Conservation (phyloP, 2,888 invertebrate species). For the Ormia ochracea region DNA sequence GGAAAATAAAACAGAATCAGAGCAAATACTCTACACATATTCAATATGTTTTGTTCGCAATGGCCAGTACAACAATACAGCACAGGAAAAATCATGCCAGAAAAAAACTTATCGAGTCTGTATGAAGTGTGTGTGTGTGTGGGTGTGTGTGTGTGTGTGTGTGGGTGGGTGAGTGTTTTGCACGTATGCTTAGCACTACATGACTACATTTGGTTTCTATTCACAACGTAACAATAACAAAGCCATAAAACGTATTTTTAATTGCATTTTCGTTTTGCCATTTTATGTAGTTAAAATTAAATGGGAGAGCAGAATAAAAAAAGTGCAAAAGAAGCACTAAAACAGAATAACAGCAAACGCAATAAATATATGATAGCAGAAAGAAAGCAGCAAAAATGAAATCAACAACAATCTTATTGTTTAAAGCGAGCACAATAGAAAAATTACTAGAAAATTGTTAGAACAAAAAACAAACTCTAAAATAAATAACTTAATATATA, state of each 20-base stretch:
- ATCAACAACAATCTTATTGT: constrained; percentile 55
- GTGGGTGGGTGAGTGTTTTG: constrained; percentile 3
- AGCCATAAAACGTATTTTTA: constrained; percentile 77
- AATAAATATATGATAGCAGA: constrained; percentile 19
- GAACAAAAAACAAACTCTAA: neutral
- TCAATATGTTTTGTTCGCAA: neutral
- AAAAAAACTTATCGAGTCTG: neutral
- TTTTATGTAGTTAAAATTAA: constrained; percentile 72
- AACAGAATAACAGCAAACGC: constrained; percentile 27
- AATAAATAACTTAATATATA: constrained; percentile 45
- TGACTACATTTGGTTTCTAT: constrained; percentile 47
- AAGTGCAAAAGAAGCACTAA: constrained; percentile 8
- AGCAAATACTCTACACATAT: neutral
- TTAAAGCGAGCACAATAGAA: constrained; percentile 28
- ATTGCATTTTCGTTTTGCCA: constrained; percentile 76
- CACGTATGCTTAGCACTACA: constrained; percentile 26
- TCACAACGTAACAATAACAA: constrained; percentile 66
- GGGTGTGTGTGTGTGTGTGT: constrained; percentile 4
- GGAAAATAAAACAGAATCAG: constrained; percentile 28
- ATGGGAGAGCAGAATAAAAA: constrained; percentile 41
- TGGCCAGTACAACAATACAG: neutral
- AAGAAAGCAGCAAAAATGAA: constrained; percentile 10
- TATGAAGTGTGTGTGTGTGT: neutral
- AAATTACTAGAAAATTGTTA: constrained; percentile 8
- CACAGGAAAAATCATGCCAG: neutral